Base-by-base conservation (phyloP, 1,140 invertebrate genomes). In the Myzus persicae region DNA sequence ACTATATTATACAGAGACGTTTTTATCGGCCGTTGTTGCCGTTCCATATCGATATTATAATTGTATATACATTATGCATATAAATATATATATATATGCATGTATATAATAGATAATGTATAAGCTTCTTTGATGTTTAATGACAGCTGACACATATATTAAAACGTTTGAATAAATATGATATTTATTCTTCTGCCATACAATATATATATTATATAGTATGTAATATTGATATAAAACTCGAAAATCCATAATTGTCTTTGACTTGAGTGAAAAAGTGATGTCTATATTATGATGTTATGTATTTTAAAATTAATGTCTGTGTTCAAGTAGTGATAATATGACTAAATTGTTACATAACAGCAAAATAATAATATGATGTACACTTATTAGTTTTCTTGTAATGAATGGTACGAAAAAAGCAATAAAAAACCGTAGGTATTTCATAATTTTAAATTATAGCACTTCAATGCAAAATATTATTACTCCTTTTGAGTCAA, bases 401-500 rank as follows among this genome's bases (percentile, higher is more conserved):
- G 31, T 44, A 88, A 46, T 46, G 31, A 46, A 46, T 46, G 85
- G 85, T 46, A 46, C 9, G 85, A 88, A 46, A 42, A 88, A 88
- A 46, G 85, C 85, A 87, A 46, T 46, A 46, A 87, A 88, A 84
- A 46, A 48, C 31, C 11, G 14, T n/a, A n/a, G n/a, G 18, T 88
- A 46, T 88, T 88, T 88, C 85, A 46, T 46, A 88, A 88, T 48
- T 87, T 36, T 46, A 88, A 46, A 11, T 44, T 18, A 48, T 48
- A 24, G 26, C 31, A 42, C 40, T 44, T 42, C 14, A 26, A 46
- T 42, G 44, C 14, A n/a, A 46, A 76, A 88, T 44, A 88, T 88
- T 46, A 20, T n/a, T 88, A 46, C 31, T 89, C 22, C 36, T 89
- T 51, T 89, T 51, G 48, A 89, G 87, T 51, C 87, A n/a, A 89